phyloP scores from a whole-genome alignment of 2,113 vertebrate species.

The Bos indicus region DNA sequence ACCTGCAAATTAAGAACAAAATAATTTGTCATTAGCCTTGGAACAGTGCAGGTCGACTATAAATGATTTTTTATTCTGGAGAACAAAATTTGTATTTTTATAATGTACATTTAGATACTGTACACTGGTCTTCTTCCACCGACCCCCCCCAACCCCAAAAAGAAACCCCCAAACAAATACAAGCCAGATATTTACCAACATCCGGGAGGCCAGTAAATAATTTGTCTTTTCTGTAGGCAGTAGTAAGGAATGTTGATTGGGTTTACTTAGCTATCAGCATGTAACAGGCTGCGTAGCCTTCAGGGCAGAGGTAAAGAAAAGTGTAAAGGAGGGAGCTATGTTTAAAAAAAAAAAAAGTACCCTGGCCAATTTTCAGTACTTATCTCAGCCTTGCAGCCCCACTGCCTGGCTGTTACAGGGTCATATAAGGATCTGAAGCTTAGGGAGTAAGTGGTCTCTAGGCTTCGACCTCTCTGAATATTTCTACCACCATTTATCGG shows the following conservation, averaged over 20 bases:
- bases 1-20: not conserved
- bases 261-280: constrained; percentile 49
- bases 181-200: constrained; percentile 5
- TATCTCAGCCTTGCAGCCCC: constrained; percentile 55
- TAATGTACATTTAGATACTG: not conserved
- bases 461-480: not conserved
- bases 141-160: accelerated
- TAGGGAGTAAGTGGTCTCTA: not conserved
- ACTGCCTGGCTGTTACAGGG: not conserved
- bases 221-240: constrained; percentile 4
- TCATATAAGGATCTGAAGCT: constrained; percentile 39
- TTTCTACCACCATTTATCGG: not conserved
- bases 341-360: not conserved
- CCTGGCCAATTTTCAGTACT: constrained; percentile 40
- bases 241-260: not conserved
- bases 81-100: not conserved
- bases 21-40: not conserved
- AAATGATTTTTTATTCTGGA: not conserved
- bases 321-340: not conserved
- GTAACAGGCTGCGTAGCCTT: constrained; percentile 34
- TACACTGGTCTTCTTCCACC: not conserved
- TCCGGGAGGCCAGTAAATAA: not conserved
- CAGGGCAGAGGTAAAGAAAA: constrained; percentile 39
- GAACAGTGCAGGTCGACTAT: not conserved
- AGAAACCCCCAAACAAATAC: not conserved